Evolutionary conservation across 2,888 invertebrate genomes (phyloP).

Genomic region (Ceraclea dissimilis): DNA sequence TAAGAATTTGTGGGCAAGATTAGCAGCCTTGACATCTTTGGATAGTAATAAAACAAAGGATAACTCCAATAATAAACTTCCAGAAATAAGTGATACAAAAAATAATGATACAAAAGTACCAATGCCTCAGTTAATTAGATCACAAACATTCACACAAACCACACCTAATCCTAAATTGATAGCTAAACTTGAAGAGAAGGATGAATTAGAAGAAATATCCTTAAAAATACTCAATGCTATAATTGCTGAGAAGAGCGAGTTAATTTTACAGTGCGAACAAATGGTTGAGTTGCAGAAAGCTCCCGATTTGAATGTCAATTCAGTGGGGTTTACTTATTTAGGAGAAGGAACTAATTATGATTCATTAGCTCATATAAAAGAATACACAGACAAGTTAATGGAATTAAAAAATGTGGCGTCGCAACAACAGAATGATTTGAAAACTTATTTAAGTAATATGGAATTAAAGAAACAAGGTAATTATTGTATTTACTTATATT

Average conservation of each 20-base stretch:
- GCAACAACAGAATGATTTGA: conserved; percentile 56
- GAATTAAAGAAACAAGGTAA: conserved; percentile 11
- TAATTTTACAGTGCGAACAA: conserved; percentile 61
- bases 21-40: conserved; percentile 57
- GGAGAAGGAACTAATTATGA: conserved; percentile 56
- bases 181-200: conserved; percentile 49
- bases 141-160: conserved; percentile 62
- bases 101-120: conserved; percentile 24
- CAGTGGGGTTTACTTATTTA: conserved; percentile 55
- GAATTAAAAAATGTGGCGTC: conserved; percentile 54
- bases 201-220: conserved; percentile 71
- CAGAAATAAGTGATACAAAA: not conserved
- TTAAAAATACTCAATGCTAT: conserved; percentile 62
- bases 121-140: conserved; percentile 41
- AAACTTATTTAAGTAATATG: conserved; percentile 29
- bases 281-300: conserved; percentile 56
- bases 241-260: conserved; percentile 59
- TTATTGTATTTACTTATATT: too few relatives aligned
- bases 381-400: conserved; percentile 55
- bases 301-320: conserved; percentile 50
- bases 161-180: conserved; percentile 50
- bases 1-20: conserved; percentile 68
- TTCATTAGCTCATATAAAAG: conserved; percentile 56
- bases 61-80: not conserved
- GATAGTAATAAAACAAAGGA: not conserved